Conservation (phyloP, 1,140 invertebrate genomes). For the Drosophila pseudoobscura region DNA sequence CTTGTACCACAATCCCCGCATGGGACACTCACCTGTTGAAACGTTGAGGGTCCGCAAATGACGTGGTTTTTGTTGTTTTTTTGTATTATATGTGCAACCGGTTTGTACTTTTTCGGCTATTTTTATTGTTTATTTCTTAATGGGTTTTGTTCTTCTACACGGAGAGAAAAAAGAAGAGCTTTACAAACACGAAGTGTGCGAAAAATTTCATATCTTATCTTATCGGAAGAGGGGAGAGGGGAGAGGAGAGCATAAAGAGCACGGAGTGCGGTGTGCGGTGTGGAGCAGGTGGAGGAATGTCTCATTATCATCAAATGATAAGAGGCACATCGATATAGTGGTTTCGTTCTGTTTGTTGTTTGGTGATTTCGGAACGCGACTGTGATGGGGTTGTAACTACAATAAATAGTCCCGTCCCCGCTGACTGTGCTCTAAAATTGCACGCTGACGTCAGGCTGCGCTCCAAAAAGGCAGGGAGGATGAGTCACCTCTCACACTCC, state of each 20-base stretch:
- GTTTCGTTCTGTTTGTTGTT: conserved; percentile 29
- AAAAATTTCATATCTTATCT: conserved; percentile 33
- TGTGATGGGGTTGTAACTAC: too few species aligned
- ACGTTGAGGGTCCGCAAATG: conserved; percentile 15
- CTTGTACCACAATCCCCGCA: too few species aligned
- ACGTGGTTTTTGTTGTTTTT: conserved; percentile 22
- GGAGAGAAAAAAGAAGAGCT: conserved; percentile 15
- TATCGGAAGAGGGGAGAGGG: conserved; percentile 6
- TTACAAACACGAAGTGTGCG: conserved; percentile 5
- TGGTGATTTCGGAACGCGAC: conserved; percentile 10
- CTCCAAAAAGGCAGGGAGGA: too few species aligned
- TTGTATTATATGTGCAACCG: conserved; percentile 24
- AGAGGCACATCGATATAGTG: conserved; percentile 6
- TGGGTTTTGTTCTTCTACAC: conserved; percentile 23
- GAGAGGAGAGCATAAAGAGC: background rate
- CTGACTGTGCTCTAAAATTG: too few species aligned
- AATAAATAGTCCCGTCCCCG: too few species aligned
- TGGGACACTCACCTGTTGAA: conserved; percentile 38
- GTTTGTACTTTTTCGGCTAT: conserved; percentile 17
- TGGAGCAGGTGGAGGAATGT: conserved; percentile 24
- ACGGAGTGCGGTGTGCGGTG: background rate
- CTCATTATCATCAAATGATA: conserved; percentile 39
- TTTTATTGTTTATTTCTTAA: conserved; percentile 21
- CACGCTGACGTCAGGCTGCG: too few species aligned
- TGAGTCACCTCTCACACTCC: too few species aligned